Base-by-base conservation (phyloP, 2,797 vertebrate species). In the Tolypeutes matacus region DNA sequence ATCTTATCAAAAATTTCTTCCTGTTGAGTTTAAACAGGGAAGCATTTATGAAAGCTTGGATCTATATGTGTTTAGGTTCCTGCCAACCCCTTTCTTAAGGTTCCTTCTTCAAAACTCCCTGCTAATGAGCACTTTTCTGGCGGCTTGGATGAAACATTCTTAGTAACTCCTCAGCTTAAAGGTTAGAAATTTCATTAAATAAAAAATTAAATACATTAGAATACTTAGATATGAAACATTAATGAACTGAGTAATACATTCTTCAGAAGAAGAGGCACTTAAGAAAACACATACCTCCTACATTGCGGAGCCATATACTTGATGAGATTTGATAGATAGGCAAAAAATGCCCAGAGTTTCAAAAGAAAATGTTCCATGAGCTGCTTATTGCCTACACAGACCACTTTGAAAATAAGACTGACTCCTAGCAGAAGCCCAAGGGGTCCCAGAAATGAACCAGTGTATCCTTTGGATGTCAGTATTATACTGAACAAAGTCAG, bases 211-310 rank as follows among this genome's bases (percentile, higher is more conserved):
- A 92, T 96, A 97, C 86, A 90, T 95, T 97, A 96, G 78, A 92
- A 96, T 97, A 93, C 82, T 92, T 97, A 96, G 83, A 39, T 91
- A 96, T 97, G 92, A 98, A 98, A 97, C 95, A 96, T 97, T 97
- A 96, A 96, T 95, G 94, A 96, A 87, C 81, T 91, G 70, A 93
- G 90, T 96, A 96, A 95, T 95, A 93, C 76, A 94, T 95, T 97
- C 93, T 90, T 73, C 84, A 94, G 91, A 93, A 96, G 85, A 93
- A 29, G 77, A 91, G 88, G 88, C 94, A 94, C 94, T 94, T 96
- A 96, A 86, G 95, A 94, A 96, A 96, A 88, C 88, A 95, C 29
- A 87, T 67, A 73, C 83, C 93, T 94, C 93, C 93, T 97, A 89
- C 86, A 11, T 85, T 80, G 93, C 75, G 17, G 76, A 96, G 65